These are phyloP conservation scores for Leuciscus idus DNA, from an alignment of 2,113 vertebrate genomes.

Conservation along the genomic window DNA sequence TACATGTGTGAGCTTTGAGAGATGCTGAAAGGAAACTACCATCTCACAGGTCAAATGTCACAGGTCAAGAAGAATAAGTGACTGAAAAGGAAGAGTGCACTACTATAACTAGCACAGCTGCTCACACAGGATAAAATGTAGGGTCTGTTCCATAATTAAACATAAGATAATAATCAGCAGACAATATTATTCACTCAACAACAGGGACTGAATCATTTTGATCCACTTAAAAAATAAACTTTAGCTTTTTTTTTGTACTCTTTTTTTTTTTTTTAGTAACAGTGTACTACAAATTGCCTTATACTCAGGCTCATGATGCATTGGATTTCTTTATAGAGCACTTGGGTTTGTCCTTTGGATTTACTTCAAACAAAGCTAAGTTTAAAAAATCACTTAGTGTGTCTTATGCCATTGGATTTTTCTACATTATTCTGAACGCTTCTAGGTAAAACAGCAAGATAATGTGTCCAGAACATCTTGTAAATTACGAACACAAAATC, in stretches of 20 bases:
- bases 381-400: not conserved
- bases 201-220: no score
- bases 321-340: not conserved
- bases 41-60: constrained; percentile 12
- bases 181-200: no score
- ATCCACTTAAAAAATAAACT: no score
- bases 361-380: not conserved
- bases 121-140: not conserved
- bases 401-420: not conserved
- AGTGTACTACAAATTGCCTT: not conserved
- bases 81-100: not conserved
- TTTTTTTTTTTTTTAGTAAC: no score
- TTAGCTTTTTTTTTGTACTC: no score
- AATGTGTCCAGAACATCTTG: constrained; percentile 31
- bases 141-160: not conserved
- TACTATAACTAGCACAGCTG: not conserved
- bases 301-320: not conserved
- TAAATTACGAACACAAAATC: constrained; percentile 32
- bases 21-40: constrained; percentile 33
- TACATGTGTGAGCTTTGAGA: constrained; percentile 22
- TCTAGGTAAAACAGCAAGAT: not conserved
- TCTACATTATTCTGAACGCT: not conserved
- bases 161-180: no score
- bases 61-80: not conserved
- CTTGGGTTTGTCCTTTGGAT: not conserved